These are phyloP conservation scores for Spodoptera picta DNA, from an alignment of 2,888 invertebrate species.

Conservation along the genomic window DNA sequence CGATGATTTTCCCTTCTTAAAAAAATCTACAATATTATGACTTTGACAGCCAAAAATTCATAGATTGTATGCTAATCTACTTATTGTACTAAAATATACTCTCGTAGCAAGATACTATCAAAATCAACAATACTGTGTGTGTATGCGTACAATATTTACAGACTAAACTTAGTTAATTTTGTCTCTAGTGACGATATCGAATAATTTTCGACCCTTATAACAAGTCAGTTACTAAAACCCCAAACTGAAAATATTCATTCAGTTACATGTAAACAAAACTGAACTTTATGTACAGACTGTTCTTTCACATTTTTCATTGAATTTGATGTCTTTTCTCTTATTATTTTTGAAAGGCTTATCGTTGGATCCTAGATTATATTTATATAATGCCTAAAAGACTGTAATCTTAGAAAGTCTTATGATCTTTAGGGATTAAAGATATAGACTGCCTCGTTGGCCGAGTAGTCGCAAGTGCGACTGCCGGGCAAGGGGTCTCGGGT, in stretches of 20 bases:
- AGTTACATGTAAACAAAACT: slow-evolving; percentile 16
- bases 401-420: background rate
- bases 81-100: background rate
- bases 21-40: too few species aligned
- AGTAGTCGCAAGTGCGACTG: too few species aligned
- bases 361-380: slow-evolving; percentile 5
- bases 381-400: background rate
- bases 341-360: slow-evolving; percentile 23
- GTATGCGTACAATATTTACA: background rate
- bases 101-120: background rate
- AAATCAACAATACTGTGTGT: slow-evolving; percentile 3
- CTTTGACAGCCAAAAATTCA: too few species aligned
- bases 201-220: slow-evolving; percentile 10
- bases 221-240: background rate
- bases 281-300: slow-evolving; percentile 2
- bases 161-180: slow-evolving; percentile 3
- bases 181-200: slow-evolving; percentile 10
- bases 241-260: slow-evolving; percentile 3
- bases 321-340: background rate
- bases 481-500: too few species aligned
- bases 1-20: too few species aligned
- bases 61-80: too few species aligned
- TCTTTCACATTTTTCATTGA: background rate
- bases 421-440: slow-evolving; percentile 8
- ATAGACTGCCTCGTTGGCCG: too few species aligned